A percentile compares a stretch with the other conserved stretches of the same genome.
phyloP scores from a whole-genome alignment of 2,113 vertebrate genomes.

The Sigmodon hispidus region DNA sequence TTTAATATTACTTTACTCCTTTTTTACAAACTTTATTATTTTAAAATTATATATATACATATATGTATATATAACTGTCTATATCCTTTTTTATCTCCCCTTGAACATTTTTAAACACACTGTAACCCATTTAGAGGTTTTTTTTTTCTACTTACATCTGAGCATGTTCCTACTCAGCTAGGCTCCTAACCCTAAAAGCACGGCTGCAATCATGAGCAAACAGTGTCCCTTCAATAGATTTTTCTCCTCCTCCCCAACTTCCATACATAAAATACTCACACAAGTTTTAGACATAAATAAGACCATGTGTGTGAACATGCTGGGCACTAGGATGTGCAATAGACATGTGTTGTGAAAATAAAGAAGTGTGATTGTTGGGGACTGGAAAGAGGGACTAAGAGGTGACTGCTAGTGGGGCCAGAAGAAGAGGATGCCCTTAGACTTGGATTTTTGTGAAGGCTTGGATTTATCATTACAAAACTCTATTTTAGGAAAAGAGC shows the following conservation, averaged over 20 bases:
- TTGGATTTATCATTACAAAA: no score
- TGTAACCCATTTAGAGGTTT: no score
- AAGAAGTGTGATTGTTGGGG: neutral
- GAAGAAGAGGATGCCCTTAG: neutral
- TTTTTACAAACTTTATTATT: no score
- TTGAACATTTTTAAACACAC: no score
- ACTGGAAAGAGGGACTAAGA: no score
- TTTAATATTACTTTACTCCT: no score
- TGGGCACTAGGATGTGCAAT: neutral
- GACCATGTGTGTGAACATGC: neutral
- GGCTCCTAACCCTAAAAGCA: neutral
- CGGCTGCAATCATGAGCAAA: neutral
- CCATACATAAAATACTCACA: neutral
- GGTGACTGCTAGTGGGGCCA: neutral
- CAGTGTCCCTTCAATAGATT: constrained; percentile 45
- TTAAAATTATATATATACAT: no score
- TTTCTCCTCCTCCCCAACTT: neutral
- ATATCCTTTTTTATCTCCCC: no score
- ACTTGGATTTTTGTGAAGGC: no score
- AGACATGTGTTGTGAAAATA: neutral
- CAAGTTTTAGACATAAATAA: neutral
- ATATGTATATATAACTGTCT: no score
- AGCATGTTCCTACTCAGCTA: neutral
- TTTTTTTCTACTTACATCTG: no score
- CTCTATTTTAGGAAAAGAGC: no score